Percentiles rank a stretch among this genome's conserved stretches.
Conservation (phyloP, 1,140 invertebrate genomes). For the Calephelis virginiensis region DNA sequence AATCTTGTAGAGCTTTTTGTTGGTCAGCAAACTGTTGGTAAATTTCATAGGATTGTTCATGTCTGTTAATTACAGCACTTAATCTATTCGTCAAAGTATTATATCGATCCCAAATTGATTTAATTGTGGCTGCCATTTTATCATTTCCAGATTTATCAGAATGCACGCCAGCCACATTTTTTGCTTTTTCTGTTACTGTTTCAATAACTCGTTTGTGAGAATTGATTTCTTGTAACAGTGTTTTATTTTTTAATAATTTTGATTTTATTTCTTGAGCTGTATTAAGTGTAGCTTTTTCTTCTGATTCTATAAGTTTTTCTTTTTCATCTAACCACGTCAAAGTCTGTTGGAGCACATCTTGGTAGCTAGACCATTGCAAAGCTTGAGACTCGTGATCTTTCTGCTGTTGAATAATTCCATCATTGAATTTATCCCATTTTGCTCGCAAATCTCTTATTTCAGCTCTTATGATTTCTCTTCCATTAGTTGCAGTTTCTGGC, state of each 20-base stretch:
- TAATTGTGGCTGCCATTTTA: conserved; percentile 83
- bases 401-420: conserved; percentile 88
- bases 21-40: conserved; percentile 91
- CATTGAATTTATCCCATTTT: conserved; percentile 91
- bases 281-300: conserved; percentile 81
- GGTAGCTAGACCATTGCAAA: conserved; percentile 90
- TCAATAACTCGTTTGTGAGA: conserved; percentile 95
- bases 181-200: conserved; percentile 92
- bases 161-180: conserved; percentile 79
- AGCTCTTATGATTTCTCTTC: conserved; percentile 91
- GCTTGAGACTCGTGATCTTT: conserved; percentile 91
- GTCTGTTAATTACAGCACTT: conserved; percentile 73
- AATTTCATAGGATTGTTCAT: conserved; percentile 87
- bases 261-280: conserved; percentile 91
- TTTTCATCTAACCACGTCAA: conserved; percentile 92
- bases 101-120: conserved; percentile 86
- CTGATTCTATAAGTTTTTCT: conserved; percentile 88
- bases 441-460: conserved; percentile 88
- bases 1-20: conserved; percentile 91
- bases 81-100: conserved; percentile 81
- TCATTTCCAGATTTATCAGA: conserved; percentile 81
- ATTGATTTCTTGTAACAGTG: conserved; percentile 91
- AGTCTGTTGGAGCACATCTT: conserved; percentile 90
- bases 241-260: conserved; percentile 93
- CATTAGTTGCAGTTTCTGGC: conserved; percentile 93